Evolutionary conservation across 1,140 invertebrate species (phyloP).

Genomic region (Zaprionus vittiger): DNA sequence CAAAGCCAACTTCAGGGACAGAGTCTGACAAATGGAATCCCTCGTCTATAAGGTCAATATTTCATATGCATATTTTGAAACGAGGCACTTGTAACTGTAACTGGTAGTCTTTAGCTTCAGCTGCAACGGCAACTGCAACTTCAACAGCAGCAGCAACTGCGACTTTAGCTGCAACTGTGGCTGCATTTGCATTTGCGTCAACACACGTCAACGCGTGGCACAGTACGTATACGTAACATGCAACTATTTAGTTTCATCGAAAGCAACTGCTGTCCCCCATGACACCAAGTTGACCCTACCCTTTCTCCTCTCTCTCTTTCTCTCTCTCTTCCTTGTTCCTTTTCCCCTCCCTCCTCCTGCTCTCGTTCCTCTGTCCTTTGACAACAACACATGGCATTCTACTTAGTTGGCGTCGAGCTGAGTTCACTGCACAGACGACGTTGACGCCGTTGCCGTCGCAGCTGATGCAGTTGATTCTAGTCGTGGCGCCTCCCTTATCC

Average conservation of each 20-base stretch:
- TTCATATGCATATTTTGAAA: conserved; percentile 68
- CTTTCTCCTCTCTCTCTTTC: neutral
- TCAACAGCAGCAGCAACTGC: neutral
- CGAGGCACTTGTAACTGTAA: conserved; percentile 43
- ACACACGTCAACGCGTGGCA: conserved; percentile 48
- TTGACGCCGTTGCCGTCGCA: conserved; percentile 15
- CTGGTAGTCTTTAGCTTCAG: conserved; percentile 27
- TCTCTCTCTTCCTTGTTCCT: neutral
- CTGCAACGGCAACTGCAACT: conserved; percentile 6
- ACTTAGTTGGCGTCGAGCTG: conserved; percentile 60
- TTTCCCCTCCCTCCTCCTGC: neutral
- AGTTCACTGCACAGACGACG: conserved; percentile 68
- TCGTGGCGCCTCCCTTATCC: conserved; percentile 1
- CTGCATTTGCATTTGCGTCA: conserved; percentile 65
- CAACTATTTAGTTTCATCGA: conserved; percentile 55
- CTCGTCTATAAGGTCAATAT: conserved; percentile 56
- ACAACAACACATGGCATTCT: conserved; percentile 56
- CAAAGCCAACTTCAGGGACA: neutral
- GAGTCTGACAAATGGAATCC: neutral
- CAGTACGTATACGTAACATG: conserved; percentile 77
- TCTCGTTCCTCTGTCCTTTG: conserved; percentile 1
- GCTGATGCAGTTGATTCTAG: conserved; percentile 40
- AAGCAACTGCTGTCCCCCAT: conserved; percentile 29
- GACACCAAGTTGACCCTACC: conserved; percentile 15
- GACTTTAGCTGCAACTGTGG: conserved; percentile 18